phyloP scores from a whole-genome alignment of 2,113 vertebrate species.

The Cacatua alba region DNA sequence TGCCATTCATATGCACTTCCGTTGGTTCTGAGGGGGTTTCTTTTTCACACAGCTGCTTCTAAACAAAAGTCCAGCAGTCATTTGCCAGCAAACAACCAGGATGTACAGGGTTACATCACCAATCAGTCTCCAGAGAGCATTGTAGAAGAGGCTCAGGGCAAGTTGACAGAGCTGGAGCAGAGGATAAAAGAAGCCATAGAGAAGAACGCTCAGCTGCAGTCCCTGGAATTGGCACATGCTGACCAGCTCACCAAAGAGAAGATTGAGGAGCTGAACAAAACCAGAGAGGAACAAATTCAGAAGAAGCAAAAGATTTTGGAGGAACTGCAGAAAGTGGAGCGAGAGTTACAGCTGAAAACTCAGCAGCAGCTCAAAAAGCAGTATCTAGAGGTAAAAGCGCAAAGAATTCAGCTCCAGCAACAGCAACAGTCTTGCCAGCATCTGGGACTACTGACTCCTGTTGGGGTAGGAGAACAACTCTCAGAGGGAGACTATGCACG shows the following conservation, averaged over 20 bases:
- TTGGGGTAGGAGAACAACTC: constrained; percentile 88
- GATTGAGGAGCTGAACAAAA: constrained; percentile 99
- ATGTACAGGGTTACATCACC: constrained; percentile 87
- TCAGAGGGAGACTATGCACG: constrained; percentile 91
- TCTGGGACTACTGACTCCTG: constrained; percentile 83
- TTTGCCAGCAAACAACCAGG: constrained; percentile 85
- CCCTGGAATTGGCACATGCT: constrained; percentile 96
- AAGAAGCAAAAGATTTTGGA: constrained; percentile 99
- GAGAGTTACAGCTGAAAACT: constrained; percentile 98
- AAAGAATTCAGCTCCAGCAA: constrained; percentile 87
- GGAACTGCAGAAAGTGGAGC: constrained; percentile 98
- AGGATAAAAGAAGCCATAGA: constrained; percentile 99
- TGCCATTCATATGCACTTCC: constrained; percentile 81
- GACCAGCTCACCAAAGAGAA: constrained; percentile 99
- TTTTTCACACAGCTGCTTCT: constrained; percentile 89
- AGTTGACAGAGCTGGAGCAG: constrained; percentile 98
- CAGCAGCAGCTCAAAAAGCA: constrained; percentile 99
- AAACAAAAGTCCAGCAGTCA: constrained; percentile 95
- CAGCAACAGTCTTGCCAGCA: constrained; percentile 84
- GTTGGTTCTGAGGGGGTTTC: constrained; percentile 85
- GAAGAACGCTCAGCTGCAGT: constrained; percentile 96
- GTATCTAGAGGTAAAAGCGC: constrained; percentile 98
- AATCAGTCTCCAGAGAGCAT: constrained; percentile 99
- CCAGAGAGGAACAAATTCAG: constrained; percentile 98
- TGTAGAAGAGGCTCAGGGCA: constrained; percentile 99